Conservation (phyloP, 2,113 vertebrate genomes). For the Stomatorhinus ivindoensis region DNA sequence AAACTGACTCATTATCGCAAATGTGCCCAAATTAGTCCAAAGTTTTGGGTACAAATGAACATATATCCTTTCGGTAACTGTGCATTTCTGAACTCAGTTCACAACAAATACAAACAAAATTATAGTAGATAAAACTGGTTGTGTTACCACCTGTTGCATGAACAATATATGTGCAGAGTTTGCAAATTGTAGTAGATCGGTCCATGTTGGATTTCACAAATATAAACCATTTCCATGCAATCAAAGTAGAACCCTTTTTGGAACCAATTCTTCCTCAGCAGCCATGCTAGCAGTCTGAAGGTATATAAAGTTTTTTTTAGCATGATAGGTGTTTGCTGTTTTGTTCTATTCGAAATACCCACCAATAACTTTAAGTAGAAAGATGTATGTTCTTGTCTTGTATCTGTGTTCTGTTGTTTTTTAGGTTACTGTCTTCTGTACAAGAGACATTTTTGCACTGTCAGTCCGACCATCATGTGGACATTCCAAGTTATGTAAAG, state of each 20-base stretch:
- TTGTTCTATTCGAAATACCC: background rate
- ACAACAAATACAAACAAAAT: background rate
- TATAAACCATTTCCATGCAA: background rate
- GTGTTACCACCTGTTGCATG: background rate
- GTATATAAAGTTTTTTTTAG: background rate
- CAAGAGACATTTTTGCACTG: conserved; percentile 75
- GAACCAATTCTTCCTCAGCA: background rate
- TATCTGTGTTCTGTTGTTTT: background rate
- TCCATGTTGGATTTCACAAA: background rate
- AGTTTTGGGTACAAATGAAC: background rate
- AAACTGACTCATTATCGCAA: background rate
- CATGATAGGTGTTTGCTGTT: background rate
- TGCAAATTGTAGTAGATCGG: background rate
- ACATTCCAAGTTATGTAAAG: conserved; percentile 58
- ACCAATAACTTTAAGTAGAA: background rate
- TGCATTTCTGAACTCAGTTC: background rate
- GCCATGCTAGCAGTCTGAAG: background rate
- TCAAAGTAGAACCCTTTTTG: background rate
- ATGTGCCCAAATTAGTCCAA: background rate
- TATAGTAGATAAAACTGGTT: background rate
- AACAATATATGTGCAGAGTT: background rate
- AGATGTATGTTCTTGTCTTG: background rate
- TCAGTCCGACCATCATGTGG: conserved; percentile 66
- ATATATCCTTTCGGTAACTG: background rate
- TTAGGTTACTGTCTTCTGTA: conserved; percentile 66